These are phyloP conservation scores for Ginglymostoma cirratum DNA, from an alignment of 2,113 vertebrate species.

Conservation along the genomic window DNA sequence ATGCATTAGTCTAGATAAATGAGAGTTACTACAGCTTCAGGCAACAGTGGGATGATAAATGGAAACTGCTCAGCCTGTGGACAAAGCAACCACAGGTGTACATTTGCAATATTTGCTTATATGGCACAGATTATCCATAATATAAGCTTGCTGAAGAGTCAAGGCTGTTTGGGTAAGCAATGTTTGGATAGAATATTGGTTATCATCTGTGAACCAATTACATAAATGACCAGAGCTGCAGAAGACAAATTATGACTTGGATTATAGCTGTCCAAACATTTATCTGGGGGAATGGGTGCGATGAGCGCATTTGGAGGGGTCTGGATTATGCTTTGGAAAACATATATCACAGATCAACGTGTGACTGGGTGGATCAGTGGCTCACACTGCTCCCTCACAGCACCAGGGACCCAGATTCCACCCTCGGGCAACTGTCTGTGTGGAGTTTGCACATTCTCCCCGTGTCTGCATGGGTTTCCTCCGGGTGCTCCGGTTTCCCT, in stretches of 20 bases:
- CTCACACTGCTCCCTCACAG: too few relatives aligned
- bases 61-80: background rate
- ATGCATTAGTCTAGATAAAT: background rate
- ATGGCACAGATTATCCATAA: background rate
- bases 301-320: background rate
- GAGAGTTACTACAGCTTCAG: background rate
- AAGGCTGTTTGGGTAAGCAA: background rate
- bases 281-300: background rate
- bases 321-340: background rate
- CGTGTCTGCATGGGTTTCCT: too few relatives aligned
- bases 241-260: background rate
- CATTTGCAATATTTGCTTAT: background rate
- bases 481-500: too few relatives aligned
- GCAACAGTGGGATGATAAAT: background rate
- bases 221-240: background rate
- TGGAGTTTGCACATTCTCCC: too few relatives aligned
- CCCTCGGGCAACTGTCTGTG: too few relatives aligned
- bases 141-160: background rate
- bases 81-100: background rate
- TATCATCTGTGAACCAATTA: background rate
- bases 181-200: background rate
- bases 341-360: background rate
- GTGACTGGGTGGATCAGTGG: too few relatives aligned
- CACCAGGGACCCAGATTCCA: too few relatives aligned
- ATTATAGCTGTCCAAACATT: background rate